Conservation (phyloP, 2,797 vertebrate genomes). For the Pangasius larnaudii region DNA sequence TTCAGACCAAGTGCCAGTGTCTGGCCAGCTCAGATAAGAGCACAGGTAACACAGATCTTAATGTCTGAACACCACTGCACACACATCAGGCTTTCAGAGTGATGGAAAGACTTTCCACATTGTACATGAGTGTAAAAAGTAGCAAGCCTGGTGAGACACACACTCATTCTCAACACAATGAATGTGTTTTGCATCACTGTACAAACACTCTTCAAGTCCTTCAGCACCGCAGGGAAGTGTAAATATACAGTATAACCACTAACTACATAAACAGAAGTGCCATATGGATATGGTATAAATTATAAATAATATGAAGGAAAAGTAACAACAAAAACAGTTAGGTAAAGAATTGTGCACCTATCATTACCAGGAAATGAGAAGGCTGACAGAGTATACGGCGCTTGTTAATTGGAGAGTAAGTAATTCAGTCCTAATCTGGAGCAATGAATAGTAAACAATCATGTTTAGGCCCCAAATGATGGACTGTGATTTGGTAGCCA, state of each 20-base stretch:
- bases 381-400: background rate
- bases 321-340: background rate
- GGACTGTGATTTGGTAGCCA: background rate
- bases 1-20: slow-evolving; percentile 17
- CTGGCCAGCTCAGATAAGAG: slow-evolving; percentile 34
- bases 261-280: background rate
- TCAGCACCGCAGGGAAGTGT: background rate
- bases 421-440: background rate
- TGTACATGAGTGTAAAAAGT: background rate
- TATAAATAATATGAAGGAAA: background rate
- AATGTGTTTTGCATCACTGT: background rate
- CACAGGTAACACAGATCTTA: slow-evolving; percentile 12
- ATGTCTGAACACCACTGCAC: background rate
- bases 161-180: background rate
- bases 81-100: background rate
- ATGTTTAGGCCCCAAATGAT: background rate
- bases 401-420: background rate
- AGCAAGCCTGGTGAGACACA: background rate
- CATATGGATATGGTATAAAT: background rate
- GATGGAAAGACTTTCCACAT: background rate
- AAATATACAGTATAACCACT: background rate
- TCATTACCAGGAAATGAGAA: background rate
- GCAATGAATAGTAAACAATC: background rate
- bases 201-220: slow-evolving; percentile 14
- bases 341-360: background rate